Evolutionary conservation across 2,797 vertebrate species (phyloP).

Genomic region (Apogon hyalosoma): DNA sequence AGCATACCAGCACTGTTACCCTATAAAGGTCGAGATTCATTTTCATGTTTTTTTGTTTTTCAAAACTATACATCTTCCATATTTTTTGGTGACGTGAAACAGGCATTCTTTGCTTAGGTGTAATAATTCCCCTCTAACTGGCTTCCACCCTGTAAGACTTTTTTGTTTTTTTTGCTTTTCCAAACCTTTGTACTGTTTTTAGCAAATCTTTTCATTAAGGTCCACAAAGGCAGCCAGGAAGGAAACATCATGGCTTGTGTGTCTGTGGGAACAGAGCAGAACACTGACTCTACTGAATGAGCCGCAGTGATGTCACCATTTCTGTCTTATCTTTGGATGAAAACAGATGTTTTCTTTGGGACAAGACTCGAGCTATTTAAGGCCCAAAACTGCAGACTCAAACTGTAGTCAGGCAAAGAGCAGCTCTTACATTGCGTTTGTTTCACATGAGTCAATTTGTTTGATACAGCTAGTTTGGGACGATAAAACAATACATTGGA

Average conservation of each 20-base stretch:
- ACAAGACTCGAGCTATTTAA: constrained; percentile 58
- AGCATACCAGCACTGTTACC: not conserved
- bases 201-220: constrained; percentile 11
- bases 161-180: constrained; percentile 7
- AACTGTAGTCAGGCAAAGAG: constrained; percentile 13
- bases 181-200: constrained; percentile 26
- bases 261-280: constrained; percentile 59
- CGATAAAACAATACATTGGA: no score
- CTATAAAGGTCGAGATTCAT: not conserved
- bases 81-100: not conserved
- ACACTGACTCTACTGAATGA: constrained; percentile 33
- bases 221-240: constrained; percentile 47
- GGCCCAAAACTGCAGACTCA: constrained; percentile 37
- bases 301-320: constrained; percentile 59
- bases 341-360: constrained; percentile 61
- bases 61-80: constrained; percentile 16
- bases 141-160: not conserved
- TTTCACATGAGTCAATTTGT: no score
- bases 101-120: constrained; percentile 1
- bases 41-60: constrained; percentile 7
- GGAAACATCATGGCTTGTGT: constrained; percentile 54
- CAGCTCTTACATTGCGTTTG: constrained; percentile 11
- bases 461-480: no score
- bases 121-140: constrained; percentile 2
- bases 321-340: constrained; percentile 65